A percentile compares a stretch with the other conserved stretches of the same genome.
Conservation (phyloP, 2,888 invertebrate species). For the Drosophila mulleri region DNA sequence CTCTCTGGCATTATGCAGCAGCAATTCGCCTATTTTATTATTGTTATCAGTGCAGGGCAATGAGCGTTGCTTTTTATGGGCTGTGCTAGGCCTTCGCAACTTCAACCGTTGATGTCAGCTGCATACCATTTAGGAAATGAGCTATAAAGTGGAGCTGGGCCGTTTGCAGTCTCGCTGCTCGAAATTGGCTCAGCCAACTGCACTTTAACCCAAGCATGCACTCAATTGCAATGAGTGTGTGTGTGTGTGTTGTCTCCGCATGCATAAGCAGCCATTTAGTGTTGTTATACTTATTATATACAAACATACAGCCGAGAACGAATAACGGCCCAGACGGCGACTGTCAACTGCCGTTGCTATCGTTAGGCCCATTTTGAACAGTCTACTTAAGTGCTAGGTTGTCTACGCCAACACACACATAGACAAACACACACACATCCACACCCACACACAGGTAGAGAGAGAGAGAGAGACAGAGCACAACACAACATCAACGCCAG, state of each 20-base stretch:
- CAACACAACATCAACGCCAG: slow-evolving; percentile 37
- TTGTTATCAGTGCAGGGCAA: slow-evolving; percentile 12
- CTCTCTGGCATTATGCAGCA: not conserved
- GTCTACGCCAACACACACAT: slow-evolving; percentile 41
- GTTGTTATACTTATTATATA: slow-evolving; percentile 77
- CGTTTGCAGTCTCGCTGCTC: slow-evolving; percentile 46
- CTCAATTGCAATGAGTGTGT: slow-evolving; percentile 62
- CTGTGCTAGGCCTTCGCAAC: slow-evolving; percentile 47
- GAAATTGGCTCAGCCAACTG: slow-evolving; percentile 76
- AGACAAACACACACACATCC: not conserved
- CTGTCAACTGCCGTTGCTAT: slow-evolving; percentile 62
- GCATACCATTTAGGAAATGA: slow-evolving; percentile 80
- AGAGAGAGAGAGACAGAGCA: slow-evolving; percentile 17
- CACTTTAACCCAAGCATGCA: slow-evolving; percentile 75
- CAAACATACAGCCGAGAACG: slow-evolving; percentile 29
- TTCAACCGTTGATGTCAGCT: slow-evolving; percentile 44
- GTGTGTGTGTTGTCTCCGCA: slow-evolving; percentile 62
- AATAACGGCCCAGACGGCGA: slow-evolving; percentile 34
- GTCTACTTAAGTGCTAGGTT: slow-evolving; percentile 68
- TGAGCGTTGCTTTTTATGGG: slow-evolving; percentile 55
- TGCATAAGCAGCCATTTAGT: slow-evolving; percentile 79
- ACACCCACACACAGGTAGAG: slow-evolving; percentile 2
- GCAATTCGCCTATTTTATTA: not conserved
- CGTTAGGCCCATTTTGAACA: slow-evolving; percentile 75
- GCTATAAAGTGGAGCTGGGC: slow-evolving; percentile 70